phyloP scores from a whole-genome alignment of 2,888 invertebrate species.

The Platycheirus albimanus region DNA sequence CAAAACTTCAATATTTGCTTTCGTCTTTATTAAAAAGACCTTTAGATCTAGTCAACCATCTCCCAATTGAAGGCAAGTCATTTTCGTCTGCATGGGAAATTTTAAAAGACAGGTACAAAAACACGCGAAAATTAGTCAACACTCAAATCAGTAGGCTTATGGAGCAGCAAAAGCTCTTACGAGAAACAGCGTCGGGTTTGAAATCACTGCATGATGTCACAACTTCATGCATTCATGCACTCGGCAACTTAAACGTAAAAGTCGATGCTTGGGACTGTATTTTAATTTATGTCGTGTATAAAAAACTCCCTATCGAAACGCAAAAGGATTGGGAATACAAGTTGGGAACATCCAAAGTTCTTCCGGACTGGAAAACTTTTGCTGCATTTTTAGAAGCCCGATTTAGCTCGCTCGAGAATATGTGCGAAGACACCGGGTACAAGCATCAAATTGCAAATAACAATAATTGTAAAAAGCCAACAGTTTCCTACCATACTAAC shows the following conservation, averaged over 20 bases:
- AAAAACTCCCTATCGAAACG: background rate
- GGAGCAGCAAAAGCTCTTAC: background rate
- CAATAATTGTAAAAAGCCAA: background rate
- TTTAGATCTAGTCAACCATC: background rate
- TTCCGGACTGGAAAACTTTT: slow-evolving; percentile 9
- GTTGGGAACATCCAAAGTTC: background rate
- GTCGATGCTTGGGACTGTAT: slow-evolving; percentile 14
- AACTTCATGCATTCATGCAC: background rate
- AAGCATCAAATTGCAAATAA: background rate
- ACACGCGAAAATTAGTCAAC: slow-evolving; percentile 2
- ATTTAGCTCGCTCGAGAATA: too few relatives aligned
- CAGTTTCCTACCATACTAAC: background rate
- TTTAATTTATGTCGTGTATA: background rate
- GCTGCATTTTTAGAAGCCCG: background rate
- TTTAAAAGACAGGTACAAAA: background rate
- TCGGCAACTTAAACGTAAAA: background rate
- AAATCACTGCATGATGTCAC: background rate
- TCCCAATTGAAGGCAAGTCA: slow-evolving; percentile 10
- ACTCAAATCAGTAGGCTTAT: slow-evolving; percentile 1
- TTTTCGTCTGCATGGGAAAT: slow-evolving; percentile 3
- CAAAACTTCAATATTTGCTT: slow-evolving; percentile 4
- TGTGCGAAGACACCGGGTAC: too few relatives aligned
- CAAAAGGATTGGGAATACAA: background rate
- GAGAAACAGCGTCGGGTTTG: too few relatives aligned
- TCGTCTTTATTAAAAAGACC: background rate